Evolutionary conservation across 1,140 invertebrate genomes (phyloP).

Genomic region (Drosophila auraria): DNA sequence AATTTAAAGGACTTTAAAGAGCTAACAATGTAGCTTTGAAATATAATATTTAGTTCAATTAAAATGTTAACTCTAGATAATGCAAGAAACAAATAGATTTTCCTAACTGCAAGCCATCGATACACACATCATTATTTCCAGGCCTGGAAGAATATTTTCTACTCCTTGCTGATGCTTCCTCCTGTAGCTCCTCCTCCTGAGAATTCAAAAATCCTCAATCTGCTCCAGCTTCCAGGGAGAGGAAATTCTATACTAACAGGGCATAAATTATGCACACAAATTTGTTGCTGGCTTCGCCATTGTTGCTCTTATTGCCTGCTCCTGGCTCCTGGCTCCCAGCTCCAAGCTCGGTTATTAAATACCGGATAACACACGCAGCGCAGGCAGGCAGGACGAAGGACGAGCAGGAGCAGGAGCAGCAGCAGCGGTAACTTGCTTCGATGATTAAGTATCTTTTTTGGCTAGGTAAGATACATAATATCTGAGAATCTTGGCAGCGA

Average conservation of each 20-base stretch:
- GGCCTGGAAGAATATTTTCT: not conserved
- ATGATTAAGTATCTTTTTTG: slow-evolving; percentile 56
- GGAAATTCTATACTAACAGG: slow-evolving; percentile 46
- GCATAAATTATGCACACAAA: slow-evolving; percentile 68
- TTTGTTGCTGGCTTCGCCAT: slow-evolving; percentile 39
- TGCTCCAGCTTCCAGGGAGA: slow-evolving; percentile 5
- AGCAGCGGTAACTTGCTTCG: slow-evolving; percentile 18
- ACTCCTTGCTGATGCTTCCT: no score
- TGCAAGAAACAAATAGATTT: not conserved
- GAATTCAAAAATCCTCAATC: slow-evolving; percentile 8
- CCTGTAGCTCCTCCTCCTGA: not conserved
- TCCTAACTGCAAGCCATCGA: not conserved
- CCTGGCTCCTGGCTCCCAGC: not conserved
- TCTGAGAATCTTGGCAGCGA: slow-evolving; percentile 9
- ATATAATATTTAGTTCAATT: not conserved
- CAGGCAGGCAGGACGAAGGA: not conserved
- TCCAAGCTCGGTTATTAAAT: slow-evolving; percentile 41
- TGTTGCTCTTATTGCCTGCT: slow-evolving; percentile 29
- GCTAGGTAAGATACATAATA: slow-evolving; percentile 49
- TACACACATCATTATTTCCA: not conserved
- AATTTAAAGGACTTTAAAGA: not conserved
- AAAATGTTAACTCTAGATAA: no score
- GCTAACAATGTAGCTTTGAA: no score
- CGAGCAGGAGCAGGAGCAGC: not conserved
- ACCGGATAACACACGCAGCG: slow-evolving; percentile 43